These are phyloP conservation scores for Falcunculus frontatus DNA, from an alignment of 2,113 vertebrate genomes.

Conservation along the genomic window DNA sequence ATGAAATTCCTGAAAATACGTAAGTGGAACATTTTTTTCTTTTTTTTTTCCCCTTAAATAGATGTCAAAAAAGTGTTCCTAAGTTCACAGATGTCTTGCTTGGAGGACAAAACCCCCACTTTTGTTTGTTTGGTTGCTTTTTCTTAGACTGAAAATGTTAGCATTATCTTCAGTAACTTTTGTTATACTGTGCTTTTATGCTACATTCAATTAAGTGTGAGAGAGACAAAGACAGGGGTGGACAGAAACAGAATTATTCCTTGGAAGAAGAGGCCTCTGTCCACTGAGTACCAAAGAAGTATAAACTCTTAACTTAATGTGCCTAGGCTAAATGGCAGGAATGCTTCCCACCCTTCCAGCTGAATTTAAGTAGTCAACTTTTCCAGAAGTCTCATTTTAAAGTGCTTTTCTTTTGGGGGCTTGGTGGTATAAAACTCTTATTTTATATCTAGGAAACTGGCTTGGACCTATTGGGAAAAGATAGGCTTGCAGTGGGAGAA, in stretches of 20 bases:
- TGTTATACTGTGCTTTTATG: neutral
- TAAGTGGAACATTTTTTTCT: slow-evolving; percentile 40
- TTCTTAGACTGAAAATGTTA: neutral
- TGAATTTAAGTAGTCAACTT: neutral
- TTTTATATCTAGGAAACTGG: slow-evolving; percentile 72
- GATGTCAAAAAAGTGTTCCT: neutral
- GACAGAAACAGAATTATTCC: neutral
- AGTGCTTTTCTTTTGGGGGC: neutral
- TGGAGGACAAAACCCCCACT: neutral
- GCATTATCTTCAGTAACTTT: neutral
- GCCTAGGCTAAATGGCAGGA: neutral
- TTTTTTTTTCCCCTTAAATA: rapidly evolving
- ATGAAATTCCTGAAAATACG: slow-evolving; percentile 87
- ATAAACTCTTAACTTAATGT: neutral
- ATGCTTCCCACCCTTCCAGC: neutral
- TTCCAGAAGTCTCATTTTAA: neutral
- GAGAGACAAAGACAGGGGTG: neutral
- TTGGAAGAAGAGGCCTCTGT: neutral
- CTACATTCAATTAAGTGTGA: neutral
- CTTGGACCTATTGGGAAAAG: slow-evolving; percentile 83
- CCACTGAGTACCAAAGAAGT: neutral
- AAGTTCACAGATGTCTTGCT: neutral
- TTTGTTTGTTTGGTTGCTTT: neutral
- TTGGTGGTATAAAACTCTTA: neutral
- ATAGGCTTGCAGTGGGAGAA: slow-evolving; percentile 90